phyloP scores from a whole-genome alignment of 2,113 vertebrate species.

The Notarius lentiginosus region DNA sequence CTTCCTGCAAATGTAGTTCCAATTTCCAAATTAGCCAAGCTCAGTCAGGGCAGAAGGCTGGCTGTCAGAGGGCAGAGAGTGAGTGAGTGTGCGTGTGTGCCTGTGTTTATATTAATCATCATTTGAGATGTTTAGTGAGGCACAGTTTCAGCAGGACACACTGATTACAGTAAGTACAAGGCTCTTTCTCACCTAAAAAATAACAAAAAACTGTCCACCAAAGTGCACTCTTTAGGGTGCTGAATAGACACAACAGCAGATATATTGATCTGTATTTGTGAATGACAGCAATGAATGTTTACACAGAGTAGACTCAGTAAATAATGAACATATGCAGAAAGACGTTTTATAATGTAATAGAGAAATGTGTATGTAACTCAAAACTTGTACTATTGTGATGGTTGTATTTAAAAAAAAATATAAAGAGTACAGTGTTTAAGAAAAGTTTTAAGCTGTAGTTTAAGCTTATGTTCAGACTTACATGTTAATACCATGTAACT shows the following conservation, averaged over 20 bases:
- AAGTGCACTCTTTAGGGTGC: background rate
- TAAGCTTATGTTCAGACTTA: background rate
- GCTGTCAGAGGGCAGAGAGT: constrained; percentile 51
- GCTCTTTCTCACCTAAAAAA: background rate
- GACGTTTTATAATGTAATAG: background rate
- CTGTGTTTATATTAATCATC: constrained; percentile 16
- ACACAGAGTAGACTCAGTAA: background rate
- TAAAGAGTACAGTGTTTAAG: background rate
- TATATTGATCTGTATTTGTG: background rate
- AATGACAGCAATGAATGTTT: background rate
- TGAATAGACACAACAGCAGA: constrained; percentile 5
- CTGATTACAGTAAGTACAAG: constrained; percentile 40
- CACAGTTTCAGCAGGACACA: constrained; percentile 19
- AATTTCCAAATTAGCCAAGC: constrained; percentile 52
- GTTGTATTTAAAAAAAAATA: background rate
- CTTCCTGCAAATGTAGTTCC: constrained; percentile 27
- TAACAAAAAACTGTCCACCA: background rate
- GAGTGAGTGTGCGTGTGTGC: constrained; percentile 28
- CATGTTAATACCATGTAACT: background rate
- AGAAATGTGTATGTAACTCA: background rate
- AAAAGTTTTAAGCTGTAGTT: background rate
- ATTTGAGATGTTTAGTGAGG: constrained; percentile 9
- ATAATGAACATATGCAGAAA: background rate
- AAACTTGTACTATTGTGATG: background rate
- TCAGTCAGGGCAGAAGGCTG: constrained; percentile 68